phyloP scores from a whole-genome alignment of 1,140 invertebrate genomes.

The Tetraneura akinire region DNA sequence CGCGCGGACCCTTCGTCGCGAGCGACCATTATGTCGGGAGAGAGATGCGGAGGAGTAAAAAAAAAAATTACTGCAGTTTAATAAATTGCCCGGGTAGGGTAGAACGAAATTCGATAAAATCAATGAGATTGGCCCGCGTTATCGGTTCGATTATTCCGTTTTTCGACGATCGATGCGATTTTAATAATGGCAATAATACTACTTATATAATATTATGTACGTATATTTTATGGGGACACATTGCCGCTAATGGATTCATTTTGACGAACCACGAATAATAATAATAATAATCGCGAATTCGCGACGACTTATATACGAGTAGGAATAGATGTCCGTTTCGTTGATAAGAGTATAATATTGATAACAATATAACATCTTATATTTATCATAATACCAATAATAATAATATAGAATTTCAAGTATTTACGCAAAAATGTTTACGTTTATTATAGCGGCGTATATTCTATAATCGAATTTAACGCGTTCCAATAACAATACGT shows the following conservation, averaged over 20 bases:
- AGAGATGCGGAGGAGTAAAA: neutral
- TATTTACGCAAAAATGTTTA: neutral
- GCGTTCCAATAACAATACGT: too few species aligned
- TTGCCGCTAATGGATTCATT: neutral
- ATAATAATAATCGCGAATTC: too few species aligned
- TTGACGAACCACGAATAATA: neutral
- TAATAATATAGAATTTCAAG: neutral
- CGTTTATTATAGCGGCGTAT: neutral
- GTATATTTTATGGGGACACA: neutral
- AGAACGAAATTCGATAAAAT: slow-evolving; percentile 37
- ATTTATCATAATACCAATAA: neutral
- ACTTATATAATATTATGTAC: neutral
- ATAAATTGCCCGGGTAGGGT: slow-evolving; percentile 35
- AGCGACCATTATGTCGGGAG: too few species aligned
- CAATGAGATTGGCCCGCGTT: slow-evolving; percentile 41
- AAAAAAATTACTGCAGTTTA: slow-evolving; percentile 33
- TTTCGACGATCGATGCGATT: slow-evolving; percentile 41
- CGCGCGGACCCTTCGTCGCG: neutral
- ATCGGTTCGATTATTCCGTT: slow-evolving; percentile 33
- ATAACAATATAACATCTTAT: too few species aligned
- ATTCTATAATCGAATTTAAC: neutral
- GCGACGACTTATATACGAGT: too few species aligned
- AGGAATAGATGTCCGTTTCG: too few species aligned
- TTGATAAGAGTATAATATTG: too few species aligned
- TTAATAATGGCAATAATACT: too few species aligned